These are phyloP conservation scores for Coregonus clupeaformis DNA, from an alignment of 2,113 vertebrate genomes.

Conservation along the genomic window DNA sequence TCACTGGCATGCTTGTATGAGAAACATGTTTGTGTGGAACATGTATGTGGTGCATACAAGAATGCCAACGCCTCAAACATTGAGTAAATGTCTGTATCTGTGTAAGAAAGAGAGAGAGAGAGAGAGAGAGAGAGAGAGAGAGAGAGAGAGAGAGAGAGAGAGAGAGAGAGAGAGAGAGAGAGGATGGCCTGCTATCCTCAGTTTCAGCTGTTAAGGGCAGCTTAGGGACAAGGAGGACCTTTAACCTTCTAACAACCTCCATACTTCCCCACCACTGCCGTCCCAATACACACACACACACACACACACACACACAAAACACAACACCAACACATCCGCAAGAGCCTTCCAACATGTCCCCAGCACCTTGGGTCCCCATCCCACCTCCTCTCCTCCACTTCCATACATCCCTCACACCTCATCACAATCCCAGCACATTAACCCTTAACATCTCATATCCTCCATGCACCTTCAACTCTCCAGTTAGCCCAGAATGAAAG, in stretches of 20 bases:
- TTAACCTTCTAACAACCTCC: conserved; percentile 36
- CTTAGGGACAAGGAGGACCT: conserved; percentile 25
- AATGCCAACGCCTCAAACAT: no score
- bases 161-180: neutral
- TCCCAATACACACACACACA: neutral
- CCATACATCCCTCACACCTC: conserved; percentile 67
- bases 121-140: no score
- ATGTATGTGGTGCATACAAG: no score
- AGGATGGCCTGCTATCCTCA: neutral
- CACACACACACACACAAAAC: neutral
- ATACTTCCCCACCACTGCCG: conserved; percentile 18
- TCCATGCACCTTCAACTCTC: conserved; percentile 62
- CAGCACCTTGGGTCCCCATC: conserved; percentile 40
- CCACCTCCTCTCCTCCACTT: conserved; percentile 35
- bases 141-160: no score
- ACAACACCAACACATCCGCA: neutral
- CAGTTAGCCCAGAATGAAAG: conserved; percentile 37
- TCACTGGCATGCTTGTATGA: no score
- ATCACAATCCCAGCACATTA: conserved; percentile 59
- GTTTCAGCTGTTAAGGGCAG: conserved; percentile 18
- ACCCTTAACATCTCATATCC: conserved; percentile 66
- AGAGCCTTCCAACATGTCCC: conserved; percentile 39
- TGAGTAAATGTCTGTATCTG: no score
- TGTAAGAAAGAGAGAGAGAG: no score
- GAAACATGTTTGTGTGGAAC: no score